phyloP scores from a whole-genome alignment of 2,797 vertebrate species.

The Peromyscus aztecus region DNA sequence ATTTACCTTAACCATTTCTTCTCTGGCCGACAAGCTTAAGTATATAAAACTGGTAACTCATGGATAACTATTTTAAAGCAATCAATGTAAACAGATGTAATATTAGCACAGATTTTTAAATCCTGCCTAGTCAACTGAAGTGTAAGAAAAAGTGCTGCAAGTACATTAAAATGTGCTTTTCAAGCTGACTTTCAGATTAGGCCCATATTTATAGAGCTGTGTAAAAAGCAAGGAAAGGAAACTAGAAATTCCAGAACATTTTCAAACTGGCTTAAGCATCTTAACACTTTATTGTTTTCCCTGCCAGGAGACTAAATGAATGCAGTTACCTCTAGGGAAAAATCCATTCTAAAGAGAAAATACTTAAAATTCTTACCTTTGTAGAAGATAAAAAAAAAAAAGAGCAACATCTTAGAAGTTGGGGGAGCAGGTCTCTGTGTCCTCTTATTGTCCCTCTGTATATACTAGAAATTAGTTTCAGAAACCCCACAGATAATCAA shows the following conservation, averaged over 20 bases:
- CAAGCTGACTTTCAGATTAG: constrained; percentile 61
- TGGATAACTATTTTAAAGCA: constrained; percentile 55
- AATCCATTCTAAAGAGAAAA: constrained; percentile 70
- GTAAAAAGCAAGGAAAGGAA: constrained; percentile 62
- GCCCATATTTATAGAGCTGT: constrained; percentile 63
- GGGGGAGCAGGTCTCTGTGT: no score
- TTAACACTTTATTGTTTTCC: constrained; percentile 74
- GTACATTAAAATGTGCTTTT: constrained; percentile 57
- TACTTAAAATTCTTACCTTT: constrained; percentile 69
- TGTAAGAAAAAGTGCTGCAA: constrained; percentile 8
- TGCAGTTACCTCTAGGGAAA: constrained; percentile 51
- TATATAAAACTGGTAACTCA: constrained; percentile 61
- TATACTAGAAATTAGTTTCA: neutral
- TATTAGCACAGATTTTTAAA: constrained; percentile 63
- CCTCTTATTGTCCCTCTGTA: neutral
- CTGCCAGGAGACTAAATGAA: constrained; percentile 72
- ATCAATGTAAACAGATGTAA: constrained; percentile 48
- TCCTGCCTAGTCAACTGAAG: constrained; percentile 54
- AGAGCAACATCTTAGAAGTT: neutral
- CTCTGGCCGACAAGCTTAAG: neutral
- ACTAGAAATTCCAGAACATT: constrained; percentile 73
- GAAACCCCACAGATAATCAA: neutral
- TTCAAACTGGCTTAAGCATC: constrained; percentile 69
- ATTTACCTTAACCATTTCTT: constrained; percentile 19
- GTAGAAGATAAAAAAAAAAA: neutral